Evolutionary conservation across 2,888 invertebrate species (phyloP).

Genomic region (Agonopterix subpropinquella): DNA sequence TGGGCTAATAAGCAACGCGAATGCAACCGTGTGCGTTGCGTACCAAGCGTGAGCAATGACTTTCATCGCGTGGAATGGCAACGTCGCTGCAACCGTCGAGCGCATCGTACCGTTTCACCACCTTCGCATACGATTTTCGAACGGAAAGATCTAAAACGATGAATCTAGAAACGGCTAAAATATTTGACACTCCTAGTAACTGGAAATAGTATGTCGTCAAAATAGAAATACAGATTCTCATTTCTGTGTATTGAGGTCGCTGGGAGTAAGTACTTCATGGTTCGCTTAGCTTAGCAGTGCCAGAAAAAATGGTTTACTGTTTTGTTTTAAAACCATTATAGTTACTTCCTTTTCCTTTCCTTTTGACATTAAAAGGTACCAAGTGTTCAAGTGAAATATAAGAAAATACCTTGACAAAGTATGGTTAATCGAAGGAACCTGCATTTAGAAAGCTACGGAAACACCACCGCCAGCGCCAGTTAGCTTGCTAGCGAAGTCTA

Average conservation of each 20-base stretch:
- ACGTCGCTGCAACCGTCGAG: conserved; percentile 43
- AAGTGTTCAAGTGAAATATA: too few species aligned
- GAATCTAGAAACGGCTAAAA: neutral
- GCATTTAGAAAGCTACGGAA: too few species aligned
- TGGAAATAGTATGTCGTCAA: conserved; percentile 13
- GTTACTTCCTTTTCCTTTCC: too few species aligned
- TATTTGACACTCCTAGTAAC: conserved; percentile 8
- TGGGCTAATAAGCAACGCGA: conserved; percentile 33
- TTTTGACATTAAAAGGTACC: too few species aligned
- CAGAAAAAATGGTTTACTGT: neutral
- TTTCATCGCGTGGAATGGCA: conserved; percentile 69
- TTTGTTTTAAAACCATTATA: too few species aligned
- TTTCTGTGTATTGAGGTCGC: conserved; percentile 35
- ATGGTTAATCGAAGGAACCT: too few species aligned
- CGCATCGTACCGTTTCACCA: conserved; percentile 52
- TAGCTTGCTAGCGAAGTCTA: too few species aligned
- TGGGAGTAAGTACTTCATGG: conserved; percentile 38
- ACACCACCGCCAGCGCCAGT: too few species aligned
- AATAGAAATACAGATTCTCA: conserved; percentile 12
- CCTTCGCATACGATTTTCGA: conserved; percentile 3
- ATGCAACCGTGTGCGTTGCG: conserved; percentile 25
- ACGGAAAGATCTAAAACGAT: neutral
- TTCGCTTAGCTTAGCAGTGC: conserved; percentile 21
- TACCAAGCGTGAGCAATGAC: conserved; percentile 46
- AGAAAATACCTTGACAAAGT: too few species aligned